Base-by-base conservation (phyloP, 2,888 invertebrate species). In the Tetramorium bicarinatum region DNA sequence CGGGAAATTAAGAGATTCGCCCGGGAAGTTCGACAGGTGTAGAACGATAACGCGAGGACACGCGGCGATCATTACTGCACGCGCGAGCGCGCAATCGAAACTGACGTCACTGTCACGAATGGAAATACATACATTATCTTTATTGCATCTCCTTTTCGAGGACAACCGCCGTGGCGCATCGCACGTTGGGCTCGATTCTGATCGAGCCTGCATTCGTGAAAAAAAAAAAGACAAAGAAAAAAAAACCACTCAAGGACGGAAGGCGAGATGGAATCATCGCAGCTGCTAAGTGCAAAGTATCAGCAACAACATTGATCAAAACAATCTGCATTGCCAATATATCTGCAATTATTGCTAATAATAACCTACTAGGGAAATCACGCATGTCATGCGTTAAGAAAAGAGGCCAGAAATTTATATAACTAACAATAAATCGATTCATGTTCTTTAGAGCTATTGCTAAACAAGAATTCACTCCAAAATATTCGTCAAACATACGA, bases 131-230 rank as follows among this genome's bases (percentile, higher is more conserved):
- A n/a, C n/a, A 90, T 90, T 90, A 90, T 90, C 87, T 88, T 90
- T 89, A 89, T 89, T 88, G 74, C 88, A 87, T 87, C 88, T 87
- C 88, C 88, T 90, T 89, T 86, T 69, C 89, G 85, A 90, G 86
- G 88, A 88, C 87, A 86, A 87, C 87, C 85, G 80, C 38, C 79
- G 64, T 44, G 80, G 54, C 77, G 76, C 71, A 81, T 47, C 77
- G 79, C 82, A 41, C 84, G 52, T 54, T 71, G 66, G 49, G 56
- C 75, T 74, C 82, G 71, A 74, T 86, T 62, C 83, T 72, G 87
- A 87, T 85, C 85, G 81, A 82, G 62, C 41, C 47, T 71, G 69
- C 59, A 85, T 82, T 83, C 56, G 82, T 59, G 82, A 77, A 84
- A 83, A 85, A 85, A 79, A 29, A 29, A 86, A 82, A 84, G 18